Percentiles rank a stretch among this genome's conserved stretches.
phyloP scores from a whole-genome alignment of 2,113 vertebrate genomes.

The Phainopepla nitens region DNA sequence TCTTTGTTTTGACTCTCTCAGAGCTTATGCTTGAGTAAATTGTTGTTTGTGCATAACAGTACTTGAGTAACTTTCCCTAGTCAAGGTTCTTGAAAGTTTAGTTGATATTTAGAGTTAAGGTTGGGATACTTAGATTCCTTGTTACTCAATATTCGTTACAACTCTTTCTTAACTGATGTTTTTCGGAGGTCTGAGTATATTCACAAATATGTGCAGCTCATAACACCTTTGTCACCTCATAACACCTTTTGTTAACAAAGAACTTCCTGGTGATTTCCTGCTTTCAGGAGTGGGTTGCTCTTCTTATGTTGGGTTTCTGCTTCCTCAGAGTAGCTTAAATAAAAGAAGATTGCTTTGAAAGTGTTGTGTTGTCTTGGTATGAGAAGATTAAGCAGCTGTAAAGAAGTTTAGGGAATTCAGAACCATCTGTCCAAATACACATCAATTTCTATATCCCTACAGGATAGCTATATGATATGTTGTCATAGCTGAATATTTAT shows the following conservation, averaged over 20 bases:
- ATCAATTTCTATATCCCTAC: not conserved
- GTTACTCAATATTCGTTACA: not conserved
- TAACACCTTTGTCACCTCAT: not conserved
- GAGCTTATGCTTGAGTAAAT: not conserved
- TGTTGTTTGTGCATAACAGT: not conserved
- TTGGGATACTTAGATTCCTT: not conserved
- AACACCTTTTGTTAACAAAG: not conserved
- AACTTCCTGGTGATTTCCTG: not conserved
- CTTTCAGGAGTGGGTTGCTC: not conserved
- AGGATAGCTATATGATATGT: not conserved
- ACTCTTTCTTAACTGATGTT: not conserved
- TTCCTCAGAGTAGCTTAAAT: not conserved
- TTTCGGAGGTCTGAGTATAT: not conserved
- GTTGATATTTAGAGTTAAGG: not conserved
- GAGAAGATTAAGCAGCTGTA: not conserved
- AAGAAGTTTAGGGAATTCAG: not conserved
- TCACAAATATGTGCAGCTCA: rapidly evolving
- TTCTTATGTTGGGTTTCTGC: not conserved
- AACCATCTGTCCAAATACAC: not conserved
- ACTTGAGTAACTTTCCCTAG: not conserved
- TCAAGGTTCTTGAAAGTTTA: not conserved
- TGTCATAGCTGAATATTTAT: not conserved
- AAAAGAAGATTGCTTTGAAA: not conserved
- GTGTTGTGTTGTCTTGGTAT: not conserved
- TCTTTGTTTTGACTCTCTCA: not conserved